A percentile compares a stretch with the other conserved stretches of the same genome.
These are phyloP conservation scores for Tetragonula carbonaria DNA, from an alignment of 2,888 invertebrate genomes.

Conservation along the genomic window DNA sequence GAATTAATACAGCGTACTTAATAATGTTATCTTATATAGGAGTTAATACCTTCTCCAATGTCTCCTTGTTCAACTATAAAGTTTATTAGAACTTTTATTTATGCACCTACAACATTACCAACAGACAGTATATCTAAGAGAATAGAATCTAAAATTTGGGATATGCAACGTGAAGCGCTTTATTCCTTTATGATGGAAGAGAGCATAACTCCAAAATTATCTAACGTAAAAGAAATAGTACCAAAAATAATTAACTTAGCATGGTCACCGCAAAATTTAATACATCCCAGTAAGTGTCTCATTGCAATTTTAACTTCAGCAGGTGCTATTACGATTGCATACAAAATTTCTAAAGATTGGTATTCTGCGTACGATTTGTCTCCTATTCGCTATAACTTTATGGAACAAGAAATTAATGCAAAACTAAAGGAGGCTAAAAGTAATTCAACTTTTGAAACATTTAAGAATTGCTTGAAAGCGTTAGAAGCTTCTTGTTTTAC, in stretches of 20 bases:
- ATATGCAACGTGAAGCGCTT: slow-evolving; percentile 74
- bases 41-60: slow-evolving; percentile 77
- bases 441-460: slow-evolving; percentile 11
- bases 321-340: slow-evolving; percentile 75
- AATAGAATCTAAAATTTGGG: slow-evolving; percentile 65
- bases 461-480: slow-evolving; percentile 64
- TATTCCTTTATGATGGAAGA: slow-evolving; percentile 76
- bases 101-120: slow-evolving; percentile 74
- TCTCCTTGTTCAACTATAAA: slow-evolving; percentile 72
- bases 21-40: slow-evolving; percentile 68
- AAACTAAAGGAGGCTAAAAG: slow-evolving; percentile 24
- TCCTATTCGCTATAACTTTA: slow-evolving; percentile 59
- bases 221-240: slow-evolving; percentile 61
- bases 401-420: slow-evolving; percentile 61
- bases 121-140: slow-evolving; percentile 61
- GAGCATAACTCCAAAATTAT: slow-evolving; percentile 74
- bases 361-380: slow-evolving; percentile 74
- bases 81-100: slow-evolving; percentile 78
- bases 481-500: slow-evolving; percentile 74
- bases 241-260: slow-evolving; percentile 71
- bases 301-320: slow-evolving; percentile 76
- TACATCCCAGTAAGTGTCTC: slow-evolving; percentile 74
- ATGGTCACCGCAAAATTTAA: slow-evolving; percentile 79
- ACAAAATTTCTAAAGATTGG: slow-evolving; percentile 76
- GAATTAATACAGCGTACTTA: slow-evolving; percentile 23